A percentile compares a stretch with the other conserved stretches of the same genome.
These are phyloP conservation scores for Tricholauxania praeusta DNA, from an alignment of 2,888 invertebrate genomes.

Conservation along the genomic window DNA sequence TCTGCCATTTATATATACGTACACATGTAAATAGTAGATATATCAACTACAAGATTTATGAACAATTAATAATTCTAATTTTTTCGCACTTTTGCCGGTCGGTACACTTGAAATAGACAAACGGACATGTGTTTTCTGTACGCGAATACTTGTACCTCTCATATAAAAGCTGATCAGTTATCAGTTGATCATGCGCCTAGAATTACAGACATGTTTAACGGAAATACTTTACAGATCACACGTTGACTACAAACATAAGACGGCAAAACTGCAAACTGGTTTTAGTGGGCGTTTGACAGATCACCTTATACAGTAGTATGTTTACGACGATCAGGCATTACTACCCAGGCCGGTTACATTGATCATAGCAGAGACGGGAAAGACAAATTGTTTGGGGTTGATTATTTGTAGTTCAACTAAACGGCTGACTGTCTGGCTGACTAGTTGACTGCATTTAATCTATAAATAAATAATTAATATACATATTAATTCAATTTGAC, in stretches of 20 bases:
- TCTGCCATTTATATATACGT: too few species aligned
- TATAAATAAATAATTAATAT: constrained; percentile 61
- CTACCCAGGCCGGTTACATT: not conserved
- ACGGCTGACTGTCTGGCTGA: not conserved
- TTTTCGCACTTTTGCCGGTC: too few species aligned
- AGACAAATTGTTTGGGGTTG: constrained; percentile 24
- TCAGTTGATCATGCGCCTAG: constrained; percentile 29
- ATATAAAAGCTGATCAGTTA: not conserved
- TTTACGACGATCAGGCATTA: not conserved
- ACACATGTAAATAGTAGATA: too few species aligned
- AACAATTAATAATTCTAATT: too few species aligned
- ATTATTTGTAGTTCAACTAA: not conserved
- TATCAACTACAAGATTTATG: too few species aligned
- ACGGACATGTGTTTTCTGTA: too few species aligned
- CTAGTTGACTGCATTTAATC: not conserved
- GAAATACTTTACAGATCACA: constrained; percentile 25
- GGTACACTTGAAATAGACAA: too few species aligned
- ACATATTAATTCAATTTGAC: constrained; percentile 57
- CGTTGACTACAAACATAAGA: not conserved
- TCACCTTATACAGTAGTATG: not conserved
- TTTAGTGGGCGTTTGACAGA: constrained; percentile 35
- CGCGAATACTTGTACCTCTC: too few species aligned
- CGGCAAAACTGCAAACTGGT: constrained; percentile 30
- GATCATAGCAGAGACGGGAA: constrained; percentile 10
- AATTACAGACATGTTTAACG: constrained; percentile 24